Evolutionary conservation across 2,113 vertebrate species (phyloP).

Genomic region (Rhipidura dahli): DNA sequence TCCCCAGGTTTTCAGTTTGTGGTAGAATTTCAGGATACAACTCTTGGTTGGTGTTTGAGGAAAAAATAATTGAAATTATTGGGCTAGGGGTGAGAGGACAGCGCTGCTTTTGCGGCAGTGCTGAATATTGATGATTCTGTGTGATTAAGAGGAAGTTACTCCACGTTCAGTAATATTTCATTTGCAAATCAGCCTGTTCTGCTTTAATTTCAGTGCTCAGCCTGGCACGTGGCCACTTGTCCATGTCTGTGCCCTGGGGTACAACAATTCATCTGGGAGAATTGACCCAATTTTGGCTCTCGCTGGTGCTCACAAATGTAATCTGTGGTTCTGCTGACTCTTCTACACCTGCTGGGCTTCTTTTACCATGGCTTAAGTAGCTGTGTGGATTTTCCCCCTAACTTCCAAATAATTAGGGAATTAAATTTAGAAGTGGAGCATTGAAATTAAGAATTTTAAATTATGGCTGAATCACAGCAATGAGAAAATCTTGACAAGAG

Average conservation of each 20-base stretch:
- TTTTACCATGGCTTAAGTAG: background rate
- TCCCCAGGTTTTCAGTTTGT: background rate
- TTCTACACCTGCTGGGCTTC: background rate
- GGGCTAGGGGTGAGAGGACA: background rate
- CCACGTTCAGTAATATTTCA: background rate
- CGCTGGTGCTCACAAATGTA: background rate
- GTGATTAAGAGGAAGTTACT: background rate
- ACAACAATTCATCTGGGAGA: background rate
- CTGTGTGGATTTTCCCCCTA: background rate
- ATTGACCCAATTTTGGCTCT: background rate
- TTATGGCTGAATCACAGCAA: background rate
- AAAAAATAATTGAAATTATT: background rate
- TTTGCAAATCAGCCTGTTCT: background rate
- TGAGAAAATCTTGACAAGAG: background rate
- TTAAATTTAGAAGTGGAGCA: background rate
- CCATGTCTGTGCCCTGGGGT: background rate
- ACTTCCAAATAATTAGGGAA: background rate
- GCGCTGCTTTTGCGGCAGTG: background rate
- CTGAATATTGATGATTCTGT: background rate
- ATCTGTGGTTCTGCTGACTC: background rate
- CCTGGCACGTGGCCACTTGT: background rate
- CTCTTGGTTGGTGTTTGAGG: background rate
- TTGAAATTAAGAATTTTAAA: background rate
- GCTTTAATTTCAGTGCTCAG: background rate
- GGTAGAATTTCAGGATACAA: background rate